Percentiles rank a stretch among this genome's conserved stretches.
Evolutionary conservation across 2,888 invertebrate species (phyloP).

Genomic region (Ectemnius cavifrons): DNA sequence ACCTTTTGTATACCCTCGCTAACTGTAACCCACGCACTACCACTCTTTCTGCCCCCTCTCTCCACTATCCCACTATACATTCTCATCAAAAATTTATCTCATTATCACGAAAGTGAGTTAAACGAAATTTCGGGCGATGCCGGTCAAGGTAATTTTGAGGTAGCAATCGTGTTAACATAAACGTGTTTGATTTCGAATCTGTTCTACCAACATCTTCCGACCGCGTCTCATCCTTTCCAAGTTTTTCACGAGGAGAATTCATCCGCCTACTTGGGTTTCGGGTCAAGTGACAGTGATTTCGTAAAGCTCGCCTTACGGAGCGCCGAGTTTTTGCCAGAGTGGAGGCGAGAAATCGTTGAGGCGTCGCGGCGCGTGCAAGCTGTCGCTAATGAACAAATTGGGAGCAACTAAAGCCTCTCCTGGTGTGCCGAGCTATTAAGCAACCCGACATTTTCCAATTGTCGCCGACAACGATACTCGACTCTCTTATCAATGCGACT

Average conservation of each 20-base stretch:
- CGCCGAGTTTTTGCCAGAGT: too few relatives aligned
- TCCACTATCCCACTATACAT: too few relatives aligned
- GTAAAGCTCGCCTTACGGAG: background rate
- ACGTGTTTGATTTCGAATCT: too few relatives aligned
- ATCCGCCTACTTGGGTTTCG: background rate
- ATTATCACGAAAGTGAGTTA: too few relatives aligned
- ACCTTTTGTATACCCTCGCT: slow-evolving; percentile 10
- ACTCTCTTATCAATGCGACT: slow-evolving; percentile 47
- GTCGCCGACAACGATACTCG: slow-evolving; percentile 33
- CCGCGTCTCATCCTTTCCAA: slow-evolving; percentile 40
- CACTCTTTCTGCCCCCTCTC: too few relatives aligned
- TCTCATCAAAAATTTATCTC: too few relatives aligned
- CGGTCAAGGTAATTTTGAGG: background rate
- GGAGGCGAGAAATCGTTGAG: too few relatives aligned
- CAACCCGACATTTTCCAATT: slow-evolving; percentile 48
- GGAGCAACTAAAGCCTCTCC: slow-evolving; percentile 21
- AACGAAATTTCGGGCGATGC: too few relatives aligned
- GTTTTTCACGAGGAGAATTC: slow-evolving; percentile 28
- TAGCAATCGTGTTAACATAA: too few relatives aligned
- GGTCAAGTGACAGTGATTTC: background rate
- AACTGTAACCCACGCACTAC: too few relatives aligned
- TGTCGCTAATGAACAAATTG: slow-evolving; percentile 35
- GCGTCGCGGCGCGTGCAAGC: too few relatives aligned
- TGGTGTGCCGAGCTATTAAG: slow-evolving; percentile 35
- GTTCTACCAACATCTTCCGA: too few relatives aligned